Percentiles rank a stretch among this genome's conserved stretches.
Evolutionary conservation across 2,888 invertebrate species (phyloP).

Genomic region (Acheta domesticus): DNA sequence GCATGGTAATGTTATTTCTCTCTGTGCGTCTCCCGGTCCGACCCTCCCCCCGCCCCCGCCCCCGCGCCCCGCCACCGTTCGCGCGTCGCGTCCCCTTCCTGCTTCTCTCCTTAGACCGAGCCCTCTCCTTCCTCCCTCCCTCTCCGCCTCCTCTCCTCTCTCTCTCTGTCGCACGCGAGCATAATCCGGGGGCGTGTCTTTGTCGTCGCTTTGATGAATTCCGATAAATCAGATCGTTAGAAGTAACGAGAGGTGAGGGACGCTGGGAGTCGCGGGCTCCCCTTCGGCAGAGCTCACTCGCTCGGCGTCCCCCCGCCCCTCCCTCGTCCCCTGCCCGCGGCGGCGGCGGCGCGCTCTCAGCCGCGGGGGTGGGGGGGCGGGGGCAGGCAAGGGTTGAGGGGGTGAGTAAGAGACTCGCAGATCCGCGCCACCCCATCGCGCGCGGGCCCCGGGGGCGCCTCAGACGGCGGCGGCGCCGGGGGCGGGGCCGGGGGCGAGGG

Average conservation of each 20-base stretch:
- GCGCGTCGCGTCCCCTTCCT: neutral
- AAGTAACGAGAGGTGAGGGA: constrained; percentile 26
- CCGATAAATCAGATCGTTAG: constrained; percentile 38
- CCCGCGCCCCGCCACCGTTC: neutral
- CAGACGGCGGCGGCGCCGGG: too few relatives aligned
- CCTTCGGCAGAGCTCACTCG: too few relatives aligned
- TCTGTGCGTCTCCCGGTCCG: constrained; percentile 3
- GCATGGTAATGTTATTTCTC: constrained; percentile 36
- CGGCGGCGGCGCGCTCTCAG: too few relatives aligned
- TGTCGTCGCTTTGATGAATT: constrained; percentile 36
- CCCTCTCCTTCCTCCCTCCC: neutral
- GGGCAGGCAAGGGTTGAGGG: too few relatives aligned
- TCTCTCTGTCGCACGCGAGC: neutral
- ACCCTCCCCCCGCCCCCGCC: neutral
- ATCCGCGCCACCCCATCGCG: too few relatives aligned
- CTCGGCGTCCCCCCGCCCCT: too few relatives aligned
- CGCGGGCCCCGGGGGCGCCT: too few relatives aligned
- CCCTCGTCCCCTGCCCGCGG: too few relatives aligned
- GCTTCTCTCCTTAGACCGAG: neutral
- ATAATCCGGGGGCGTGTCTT: too few relatives aligned
- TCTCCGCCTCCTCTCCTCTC: neutral
- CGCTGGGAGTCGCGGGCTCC: neutral
- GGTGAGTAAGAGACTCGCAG: too few relatives aligned
- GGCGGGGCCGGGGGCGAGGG: too few relatives aligned
- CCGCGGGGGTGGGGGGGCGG: too few relatives aligned